Percentiles rank a stretch among this genome's conserved stretches.
phyloP scores from a whole-genome alignment of 2,888 invertebrate genomes.

The Lasius platythorax region DNA sequence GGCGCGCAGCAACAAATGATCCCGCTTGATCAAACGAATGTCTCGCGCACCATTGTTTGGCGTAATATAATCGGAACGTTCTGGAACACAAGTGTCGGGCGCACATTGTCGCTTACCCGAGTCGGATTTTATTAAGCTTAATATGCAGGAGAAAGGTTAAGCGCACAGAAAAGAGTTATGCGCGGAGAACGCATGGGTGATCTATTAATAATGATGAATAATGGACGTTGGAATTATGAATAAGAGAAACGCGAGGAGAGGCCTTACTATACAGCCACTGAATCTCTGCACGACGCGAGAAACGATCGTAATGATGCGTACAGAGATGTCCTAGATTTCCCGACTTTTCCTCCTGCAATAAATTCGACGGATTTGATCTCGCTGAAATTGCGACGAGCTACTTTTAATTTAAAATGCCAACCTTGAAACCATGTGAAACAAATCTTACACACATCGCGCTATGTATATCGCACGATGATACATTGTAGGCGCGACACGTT shows the following conservation, averaged over 20 bases:
- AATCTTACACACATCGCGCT: neutral
- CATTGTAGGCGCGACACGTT: neutral
- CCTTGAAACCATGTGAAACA: neutral
- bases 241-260: neutral
- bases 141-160: constrained; percentile 58
- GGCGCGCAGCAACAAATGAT: constrained; percentile 60
- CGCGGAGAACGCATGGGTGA: constrained; percentile 25
- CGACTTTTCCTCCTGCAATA: neutral
- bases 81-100: constrained; percentile 29
- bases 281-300: constrained; percentile 4
- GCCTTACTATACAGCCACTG: constrained; percentile 12
- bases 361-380: neutral
- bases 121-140: constrained; percentile 46
- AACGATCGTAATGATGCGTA: neutral
- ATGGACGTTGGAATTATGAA: constrained; percentile 49
- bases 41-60: constrained; percentile 58
- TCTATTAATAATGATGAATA: constrained; percentile 62
- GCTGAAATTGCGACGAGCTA: neutral
- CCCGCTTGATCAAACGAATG: constrained; percentile 55
- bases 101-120: constrained; percentile 29
- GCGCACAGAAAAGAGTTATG: constrained; percentile 34
- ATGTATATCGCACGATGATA: neutral
- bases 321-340: neutral
- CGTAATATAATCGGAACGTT: constrained; percentile 9
- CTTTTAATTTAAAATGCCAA: neutral